Percentiles rank a stretch among this genome's conserved stretches.
Conservation (phyloP, 2,113 vertebrate species). For the Mola mola region DNA sequence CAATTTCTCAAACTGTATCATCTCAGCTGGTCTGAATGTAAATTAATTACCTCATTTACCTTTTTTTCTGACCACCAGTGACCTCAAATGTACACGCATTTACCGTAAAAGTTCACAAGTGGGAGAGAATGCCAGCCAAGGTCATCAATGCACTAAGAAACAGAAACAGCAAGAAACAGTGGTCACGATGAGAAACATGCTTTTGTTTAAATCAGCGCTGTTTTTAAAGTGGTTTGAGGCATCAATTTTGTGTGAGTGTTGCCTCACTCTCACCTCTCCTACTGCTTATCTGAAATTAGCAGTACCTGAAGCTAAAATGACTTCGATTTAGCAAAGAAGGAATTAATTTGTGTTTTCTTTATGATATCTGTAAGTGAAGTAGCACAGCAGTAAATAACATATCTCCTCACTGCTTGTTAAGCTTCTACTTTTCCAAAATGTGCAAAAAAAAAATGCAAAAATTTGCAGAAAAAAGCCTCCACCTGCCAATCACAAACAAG, state of each 20-base stretch:
- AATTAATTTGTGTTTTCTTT: background rate
- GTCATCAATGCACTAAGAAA: background rate
- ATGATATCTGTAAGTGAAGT: background rate
- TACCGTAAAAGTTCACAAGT: background rate
- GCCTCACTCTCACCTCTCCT: background rate
- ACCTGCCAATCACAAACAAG: conserved; percentile 39
- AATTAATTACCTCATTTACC: conserved; percentile 39
- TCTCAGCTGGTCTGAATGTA: conserved; percentile 30
- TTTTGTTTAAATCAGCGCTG: background rate
- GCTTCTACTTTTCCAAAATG: no score
- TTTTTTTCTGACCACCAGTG: conserved; percentile 6
- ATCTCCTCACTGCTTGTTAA: no score
- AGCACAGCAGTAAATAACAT: no score
- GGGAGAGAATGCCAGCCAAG: background rate
- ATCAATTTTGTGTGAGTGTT: no score
- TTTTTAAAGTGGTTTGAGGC: background rate
- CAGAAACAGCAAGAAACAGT: background rate
- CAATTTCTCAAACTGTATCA: conserved; percentile 31
- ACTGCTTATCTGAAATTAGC: no score
- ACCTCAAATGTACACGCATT: conserved; percentile 14
- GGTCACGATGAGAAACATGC: no score
- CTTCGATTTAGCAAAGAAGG: background rate
- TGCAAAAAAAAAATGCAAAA: no score
- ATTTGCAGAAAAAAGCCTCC: conserved; percentile 8
- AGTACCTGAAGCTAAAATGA: conserved; percentile 4